Evolutionary conservation across 1,140 invertebrate species (phyloP), one percentile per base, ranked within the genome.

Genomic region (Bombus vancouverensis): DNA sequence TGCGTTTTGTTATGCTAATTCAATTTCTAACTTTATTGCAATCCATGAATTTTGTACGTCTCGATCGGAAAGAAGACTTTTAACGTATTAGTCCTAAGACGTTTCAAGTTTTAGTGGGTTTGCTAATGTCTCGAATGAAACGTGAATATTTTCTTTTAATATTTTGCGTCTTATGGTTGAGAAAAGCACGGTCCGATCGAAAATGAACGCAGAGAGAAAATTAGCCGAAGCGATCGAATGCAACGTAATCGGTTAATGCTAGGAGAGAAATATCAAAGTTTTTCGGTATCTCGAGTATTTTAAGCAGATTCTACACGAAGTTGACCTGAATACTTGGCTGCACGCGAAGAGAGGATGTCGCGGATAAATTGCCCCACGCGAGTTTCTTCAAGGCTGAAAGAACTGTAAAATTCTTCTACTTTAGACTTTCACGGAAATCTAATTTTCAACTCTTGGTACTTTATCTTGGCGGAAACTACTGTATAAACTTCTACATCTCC

Each of bases 331-430:
- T 59, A 39, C 25, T 32, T 62, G 6, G 25, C n/a, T 13, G 75
- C 57, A 62, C 57, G 57, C 75, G 73, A 75, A 32, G 42, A 42
- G 32, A 75, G n/a, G 44, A 44, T 53, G 72, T 39, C 53, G 53
- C 25, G 37, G 59, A 15, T 28, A 62, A 77, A 77, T 62, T 53
- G 42, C 44, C 8, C 4, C 42, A 75, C 47, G 74, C 74, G 74
- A 76, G 32, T 57, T 28, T 22, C 74, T 59, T 57, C 47, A 76
- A 76, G 74, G 47, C 47, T 34, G 32, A 13, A 28, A 76, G 74
- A 47, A 57, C 22, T 47, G 74, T 76, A 28, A 57, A 76, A 76
- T 73, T 47, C 28, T 47, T 47, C 42, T 22, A 22, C 28, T 18
- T 32, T 18, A 13, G n/a, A 47, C 28, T 62, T 44, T 9, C 42